Base-by-base conservation (phyloP, 2,888 invertebrate genomes). In the Volucella inflata region DNA sequence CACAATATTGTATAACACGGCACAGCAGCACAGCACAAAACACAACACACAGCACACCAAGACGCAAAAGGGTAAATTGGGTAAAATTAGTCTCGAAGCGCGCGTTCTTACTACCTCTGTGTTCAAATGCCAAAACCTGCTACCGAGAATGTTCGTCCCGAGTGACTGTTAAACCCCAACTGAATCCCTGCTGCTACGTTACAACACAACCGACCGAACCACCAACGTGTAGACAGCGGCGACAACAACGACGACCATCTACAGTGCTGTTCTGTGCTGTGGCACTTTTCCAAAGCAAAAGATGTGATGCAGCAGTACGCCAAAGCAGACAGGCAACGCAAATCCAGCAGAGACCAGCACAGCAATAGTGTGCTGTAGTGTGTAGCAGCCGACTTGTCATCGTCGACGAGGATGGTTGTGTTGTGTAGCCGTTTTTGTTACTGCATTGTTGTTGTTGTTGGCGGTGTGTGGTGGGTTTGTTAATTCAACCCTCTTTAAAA, bases 151-250 rank as follows among this genome's bases (percentile, higher is more conserved):
- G 85, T 85, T 77, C 81, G 92, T 92, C 92, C 92, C 92, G 92
- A 91, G 92, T 92, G 92, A 90, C 92, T 92, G 92, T 91, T 91
- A 92, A 92, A 92, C 92, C 92, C 92, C 92, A 92, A 92, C 92
- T 92, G 92, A 92, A 91, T 92, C 92, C 92, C 91, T 88, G 89
- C 88, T 89, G 89, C 88, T 89, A 88, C 80, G 87, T 85, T 87
- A 87, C 87, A 85, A 85, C 81, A 80, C 76, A 71, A 83, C 75
- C 76, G 87, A 80, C 85, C 82, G 76, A 87, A 85, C 87, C 79
- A 70, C 78, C 87, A 84, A 75, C 78, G 68, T 68, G 78, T 72
- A 77, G 72, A 79, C 87, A 85, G 75, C 75, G 77, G 87, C 87
- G 78, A 87, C 84, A 76, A 75, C 83, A 87, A 82, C 84, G 87